Base-by-base conservation (phyloP, 2,888 invertebrate genomes). In the Crioceris asparagi region DNA sequence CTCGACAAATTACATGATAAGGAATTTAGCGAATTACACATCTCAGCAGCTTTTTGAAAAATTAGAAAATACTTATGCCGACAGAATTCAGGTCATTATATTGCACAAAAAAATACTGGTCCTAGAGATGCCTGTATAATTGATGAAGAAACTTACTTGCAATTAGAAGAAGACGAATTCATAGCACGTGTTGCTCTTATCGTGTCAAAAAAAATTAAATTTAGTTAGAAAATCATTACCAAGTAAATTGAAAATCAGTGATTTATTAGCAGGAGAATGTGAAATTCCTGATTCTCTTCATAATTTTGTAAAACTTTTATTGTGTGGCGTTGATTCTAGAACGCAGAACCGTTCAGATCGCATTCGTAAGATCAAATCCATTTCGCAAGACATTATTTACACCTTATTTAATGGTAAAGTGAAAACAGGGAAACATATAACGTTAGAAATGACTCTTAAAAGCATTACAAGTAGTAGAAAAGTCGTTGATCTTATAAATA, bases 381-480 rank as follows among this genome's bases (percentile, higher is more conserved):
- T 35, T 8, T 27, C 17, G 10, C 7, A 27, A 26, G 39, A 39
- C 30, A 16, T 39, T 12, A 15, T 35, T 14, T 39, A 27, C 23
- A n/a, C 21, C 6, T 7, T 33, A 11, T 25, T 25, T 26, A 36
- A 39, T 35, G 39, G 35, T n/a, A 25, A 32, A 31, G 17, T 23
- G 1, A 39, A 39, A 32, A 35, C 35, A 8, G 26, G 21, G 3
- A 39, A 39, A 17, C 39, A 35, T n/a, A 35, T 39, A 16, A 31
- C 12, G 19, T 17, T 43, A 29, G 38, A 40, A 25, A 40, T 40
- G 33, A 19, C 43, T 19, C 29, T 43, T 29, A 40, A 40, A 27
- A 43, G 43, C 29, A 26, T 43, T 14, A 43, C 38, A 3, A 43
- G 40, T 17, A 40, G 38, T 29, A 17, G 37, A 12, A 43, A 43